These are phyloP conservation scores for Agapostemon virescens DNA, from an alignment of 2,888 invertebrate genomes.

Conservation along the genomic window DNA sequence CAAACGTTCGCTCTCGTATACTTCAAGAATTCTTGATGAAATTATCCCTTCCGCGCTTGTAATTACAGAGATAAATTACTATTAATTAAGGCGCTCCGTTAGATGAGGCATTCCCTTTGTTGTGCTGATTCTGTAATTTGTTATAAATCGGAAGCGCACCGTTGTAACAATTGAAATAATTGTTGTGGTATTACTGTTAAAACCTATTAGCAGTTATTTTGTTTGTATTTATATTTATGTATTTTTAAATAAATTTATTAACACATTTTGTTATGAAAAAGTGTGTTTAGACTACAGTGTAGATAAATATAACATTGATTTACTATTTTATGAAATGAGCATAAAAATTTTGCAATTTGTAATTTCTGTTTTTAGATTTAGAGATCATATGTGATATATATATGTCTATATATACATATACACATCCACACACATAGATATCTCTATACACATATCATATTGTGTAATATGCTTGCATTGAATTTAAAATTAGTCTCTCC, in stretches of 20 bases:
- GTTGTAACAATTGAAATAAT: neutral
- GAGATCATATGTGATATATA: neutral
- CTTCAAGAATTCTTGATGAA: constrained; percentile 9
- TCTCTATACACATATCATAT: neutral
- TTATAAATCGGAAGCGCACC: constrained; percentile 1
- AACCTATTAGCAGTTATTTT: neutral
- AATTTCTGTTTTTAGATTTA: constrained; percentile 42
- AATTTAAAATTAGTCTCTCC: constrained; percentile 14
- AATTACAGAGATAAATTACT: constrained; percentile 39
- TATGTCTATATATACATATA: neutral
- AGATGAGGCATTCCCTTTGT: constrained; percentile 5
- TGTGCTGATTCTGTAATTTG: neutral
- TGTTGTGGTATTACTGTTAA: neutral
- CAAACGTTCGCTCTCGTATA: neutral
- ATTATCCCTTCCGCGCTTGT: constrained; percentile 14
- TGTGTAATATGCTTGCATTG: constrained; percentile 30
- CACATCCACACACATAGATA: neutral
- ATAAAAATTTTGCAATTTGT: neutral
- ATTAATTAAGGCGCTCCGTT: constrained; percentile 44
- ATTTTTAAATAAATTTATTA: constrained; percentile 5
- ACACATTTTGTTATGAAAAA: neutral
- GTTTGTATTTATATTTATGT: neutral
- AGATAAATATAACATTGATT: neutral
- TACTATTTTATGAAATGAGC: neutral
- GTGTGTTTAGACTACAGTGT: neutral